A percentile compares a stretch with the other conserved stretches of the same genome.
Evolutionary conservation across 2,113 vertebrate genomes (phyloP).

Genomic region (Hippolais icterina): DNA sequence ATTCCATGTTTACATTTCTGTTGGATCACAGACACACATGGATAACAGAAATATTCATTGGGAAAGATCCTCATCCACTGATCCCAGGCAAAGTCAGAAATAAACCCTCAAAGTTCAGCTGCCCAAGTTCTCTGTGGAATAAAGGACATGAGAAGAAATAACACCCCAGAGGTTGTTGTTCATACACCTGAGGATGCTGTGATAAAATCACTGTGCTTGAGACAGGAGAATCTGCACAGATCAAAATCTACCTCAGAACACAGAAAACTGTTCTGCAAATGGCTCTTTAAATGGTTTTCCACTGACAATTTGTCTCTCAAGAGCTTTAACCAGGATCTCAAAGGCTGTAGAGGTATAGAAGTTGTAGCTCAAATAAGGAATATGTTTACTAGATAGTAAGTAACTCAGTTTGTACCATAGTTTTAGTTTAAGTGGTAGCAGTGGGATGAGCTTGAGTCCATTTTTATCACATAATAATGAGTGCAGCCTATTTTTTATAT

Average conservation of each 20-base stretch:
- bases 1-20: not conserved
- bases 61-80: not conserved
- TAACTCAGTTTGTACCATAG: not conserved
- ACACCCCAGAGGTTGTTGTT: not conserved
- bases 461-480: not conserved
- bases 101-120: not conserved
- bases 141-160: not conserved
- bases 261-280: not conserved
- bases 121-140: not conserved
- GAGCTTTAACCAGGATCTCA: not conserved
- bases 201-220: rapidly evolving
- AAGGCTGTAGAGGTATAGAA: not conserved
- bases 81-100: not conserved
- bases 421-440: not conserved
- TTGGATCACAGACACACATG: rapidly evolving
- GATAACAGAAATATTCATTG: not conserved
- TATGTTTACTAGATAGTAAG: not conserved
- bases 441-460: not conserved
- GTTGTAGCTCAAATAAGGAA: not conserved
- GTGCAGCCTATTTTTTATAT: not conserved
- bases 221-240: not conserved
- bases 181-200: not conserved
- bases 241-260: not conserved
- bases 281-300: not conserved
- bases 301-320: not conserved